Conservation (phyloP, 2,888 invertebrate species). For the Drosophila histrio region DNA sequence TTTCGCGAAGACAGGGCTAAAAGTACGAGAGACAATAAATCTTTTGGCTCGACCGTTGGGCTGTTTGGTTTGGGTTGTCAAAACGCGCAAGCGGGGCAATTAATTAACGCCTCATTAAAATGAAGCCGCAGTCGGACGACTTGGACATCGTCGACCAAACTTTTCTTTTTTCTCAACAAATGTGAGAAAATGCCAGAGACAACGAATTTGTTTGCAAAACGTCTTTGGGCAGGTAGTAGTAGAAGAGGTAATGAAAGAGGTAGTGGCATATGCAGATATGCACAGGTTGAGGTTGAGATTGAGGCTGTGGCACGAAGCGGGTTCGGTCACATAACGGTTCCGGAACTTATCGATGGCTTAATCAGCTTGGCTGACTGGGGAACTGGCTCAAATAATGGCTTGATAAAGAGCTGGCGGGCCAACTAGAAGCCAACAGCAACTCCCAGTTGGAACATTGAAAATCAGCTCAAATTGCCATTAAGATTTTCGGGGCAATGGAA, state of each 20-base stretch:
- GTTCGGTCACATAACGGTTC: conserved; percentile 45
- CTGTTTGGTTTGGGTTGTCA: conserved; percentile 61
- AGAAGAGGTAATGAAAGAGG: background rate
- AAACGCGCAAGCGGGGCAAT: conserved; percentile 78
- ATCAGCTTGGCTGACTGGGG: conserved; percentile 48
- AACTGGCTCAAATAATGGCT: conserved; percentile 69
- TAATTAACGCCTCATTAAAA: conserved; percentile 83
- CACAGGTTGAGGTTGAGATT: background rate
- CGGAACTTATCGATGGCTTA: conserved; percentile 71
- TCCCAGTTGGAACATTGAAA: conserved; percentile 84
- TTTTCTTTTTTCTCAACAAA: conserved; percentile 37
- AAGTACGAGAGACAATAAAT: conserved; percentile 63
- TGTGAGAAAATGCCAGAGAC: conserved; percentile 63
- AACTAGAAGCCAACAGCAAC: conserved; percentile 61
- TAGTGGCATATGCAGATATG: conserved; percentile 2
- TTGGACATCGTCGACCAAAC: conserved; percentile 8
- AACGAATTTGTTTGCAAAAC: conserved; percentile 51
- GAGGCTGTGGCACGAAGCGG: background rate
- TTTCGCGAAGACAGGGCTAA: conserved; percentile 61
- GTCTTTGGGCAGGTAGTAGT: conserved; percentile 32
- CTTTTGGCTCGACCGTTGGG: conserved; percentile 49
- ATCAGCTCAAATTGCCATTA: conserved; percentile 85
- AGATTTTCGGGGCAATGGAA: conserved; percentile 66
- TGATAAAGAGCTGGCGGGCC: conserved; percentile 69
- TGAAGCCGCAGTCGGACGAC: conserved; percentile 44